Percentiles rank a stretch among this genome's conserved stretches.
Evolutionary conservation across 2,888 invertebrate genomes (phyloP).

Genomic region (Troides aeacus): DNA sequence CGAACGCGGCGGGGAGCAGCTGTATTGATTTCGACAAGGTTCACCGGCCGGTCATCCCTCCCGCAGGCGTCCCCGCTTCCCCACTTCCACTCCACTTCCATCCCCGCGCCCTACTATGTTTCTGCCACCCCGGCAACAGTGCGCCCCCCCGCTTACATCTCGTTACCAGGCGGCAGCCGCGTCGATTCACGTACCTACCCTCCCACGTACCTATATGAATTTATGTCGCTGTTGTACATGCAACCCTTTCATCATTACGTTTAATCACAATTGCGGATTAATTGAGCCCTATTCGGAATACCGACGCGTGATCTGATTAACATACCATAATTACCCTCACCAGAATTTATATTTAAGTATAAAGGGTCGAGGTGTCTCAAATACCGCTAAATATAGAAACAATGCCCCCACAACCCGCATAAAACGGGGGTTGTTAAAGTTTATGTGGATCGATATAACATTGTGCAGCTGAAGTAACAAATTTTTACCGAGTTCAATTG

Average conservation of each 20-base stretch:
- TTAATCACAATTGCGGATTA: conserved; percentile 9
- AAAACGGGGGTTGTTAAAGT: conserved; percentile 9
- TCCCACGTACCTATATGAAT: conserved; percentile 3
- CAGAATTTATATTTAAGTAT: not conserved
- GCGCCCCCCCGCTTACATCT: conserved; percentile 13
- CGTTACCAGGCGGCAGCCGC: conserved; percentile 2
- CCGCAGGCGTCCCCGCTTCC: conserved; percentile 13
- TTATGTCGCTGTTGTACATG: not conserved
- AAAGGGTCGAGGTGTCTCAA: conserved; percentile 6
- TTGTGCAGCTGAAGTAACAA: conserved; percentile 8
- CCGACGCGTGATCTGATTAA: not conserved
- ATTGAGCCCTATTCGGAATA: conserved; percentile 8
- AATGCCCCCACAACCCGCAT: not conserved
- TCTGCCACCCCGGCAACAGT: conserved; percentile 24
- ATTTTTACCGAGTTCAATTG: conserved; percentile 5
- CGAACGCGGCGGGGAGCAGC: conserved; percentile 76
- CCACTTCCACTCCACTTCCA: conserved; percentile 14
- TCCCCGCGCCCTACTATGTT: conserved; percentile 4
- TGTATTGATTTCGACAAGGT: conserved; percentile 80
- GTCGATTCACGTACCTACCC: not conserved
- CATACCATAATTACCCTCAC: not conserved
- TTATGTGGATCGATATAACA: conserved; percentile 1
- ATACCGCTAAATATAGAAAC: conserved; percentile 20
- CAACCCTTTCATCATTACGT: conserved; percentile 1
- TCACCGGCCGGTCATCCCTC: conserved; percentile 64